phyloP scores from a whole-genome alignment of 2,113 vertebrate genomes.

The Polyodon spathula region DNA sequence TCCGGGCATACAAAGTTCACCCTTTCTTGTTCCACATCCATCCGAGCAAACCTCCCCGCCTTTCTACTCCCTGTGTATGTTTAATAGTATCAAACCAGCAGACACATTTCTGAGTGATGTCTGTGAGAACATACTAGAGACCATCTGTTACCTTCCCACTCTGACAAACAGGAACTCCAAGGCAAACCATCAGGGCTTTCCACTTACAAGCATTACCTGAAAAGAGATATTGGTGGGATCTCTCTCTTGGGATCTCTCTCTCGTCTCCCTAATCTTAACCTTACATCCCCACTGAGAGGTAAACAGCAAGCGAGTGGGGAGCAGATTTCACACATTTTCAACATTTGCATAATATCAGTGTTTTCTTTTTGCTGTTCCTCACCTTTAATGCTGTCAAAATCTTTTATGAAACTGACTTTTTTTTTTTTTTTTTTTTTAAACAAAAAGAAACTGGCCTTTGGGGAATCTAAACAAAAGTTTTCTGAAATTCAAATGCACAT shows the following conservation, averaged over 20 bases:
- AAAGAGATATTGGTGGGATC: no score
- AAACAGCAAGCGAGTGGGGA: not conserved
- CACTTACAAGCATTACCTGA: no score
- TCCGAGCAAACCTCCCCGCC: no score
- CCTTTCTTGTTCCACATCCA: no score
- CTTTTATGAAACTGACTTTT: no score
- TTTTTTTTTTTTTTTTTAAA: not conserved
- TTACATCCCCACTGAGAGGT: not conserved
- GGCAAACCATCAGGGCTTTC: no score
- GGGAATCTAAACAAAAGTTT: not conserved
- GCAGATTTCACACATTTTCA: not conserved
- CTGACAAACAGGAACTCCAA: no score
- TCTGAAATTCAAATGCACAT: not conserved
- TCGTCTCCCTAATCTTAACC: no score
- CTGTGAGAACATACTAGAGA: not conserved
- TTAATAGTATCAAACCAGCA: no score
- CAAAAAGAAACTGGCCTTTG: not conserved
- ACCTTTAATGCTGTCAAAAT: not conserved
- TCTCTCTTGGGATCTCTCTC: no score
- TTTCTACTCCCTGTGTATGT: no score
- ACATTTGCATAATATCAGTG: not conserved
- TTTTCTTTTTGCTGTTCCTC: not conserved
- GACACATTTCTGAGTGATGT: not conserved
- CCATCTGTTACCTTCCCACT: no score
- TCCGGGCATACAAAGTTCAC: not conserved